phyloP scores from a whole-genome alignment of 2,113 vertebrate genomes.

The Nematolebias whitei region DNA sequence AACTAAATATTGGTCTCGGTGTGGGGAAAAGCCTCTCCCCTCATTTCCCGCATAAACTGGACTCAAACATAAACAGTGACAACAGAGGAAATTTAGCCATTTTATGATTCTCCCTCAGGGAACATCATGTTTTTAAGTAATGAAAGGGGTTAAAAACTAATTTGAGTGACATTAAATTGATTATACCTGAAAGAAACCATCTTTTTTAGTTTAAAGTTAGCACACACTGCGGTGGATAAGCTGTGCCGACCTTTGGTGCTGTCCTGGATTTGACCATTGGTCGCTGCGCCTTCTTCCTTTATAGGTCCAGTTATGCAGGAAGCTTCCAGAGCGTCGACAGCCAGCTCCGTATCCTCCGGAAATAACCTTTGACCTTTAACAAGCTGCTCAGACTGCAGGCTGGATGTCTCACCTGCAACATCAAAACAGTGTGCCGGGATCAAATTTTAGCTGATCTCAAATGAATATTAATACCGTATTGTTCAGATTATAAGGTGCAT shows the following conservation, averaged over 20 bases:
- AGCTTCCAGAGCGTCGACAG: conserved; percentile 35
- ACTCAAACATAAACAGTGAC: conserved; percentile 30
- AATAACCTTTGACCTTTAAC: conserved; percentile 5
- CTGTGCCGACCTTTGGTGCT: conserved; percentile 49
- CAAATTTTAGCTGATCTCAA: not conserved
- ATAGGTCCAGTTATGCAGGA: conserved; percentile 9
- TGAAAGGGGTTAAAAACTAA: conserved; percentile 7
- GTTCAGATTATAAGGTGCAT: no score
- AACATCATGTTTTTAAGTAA: conserved; percentile 20
- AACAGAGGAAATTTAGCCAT: no score
- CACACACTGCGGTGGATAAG: no score
- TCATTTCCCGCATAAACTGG: conserved; percentile 5
- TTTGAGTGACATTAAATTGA: not conserved
- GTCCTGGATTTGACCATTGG: conserved; percentile 21
- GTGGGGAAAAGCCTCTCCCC: conserved; percentile 22
- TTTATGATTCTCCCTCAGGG: conserved; percentile 26
- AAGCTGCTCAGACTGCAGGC: conserved; percentile 12
- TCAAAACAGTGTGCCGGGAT: conserved; percentile 5
- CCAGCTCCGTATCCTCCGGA: conserved; percentile 39
- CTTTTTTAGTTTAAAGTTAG: not conserved
- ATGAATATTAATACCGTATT: not conserved
- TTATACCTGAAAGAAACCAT: not conserved
- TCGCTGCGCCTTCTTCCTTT: not conserved
- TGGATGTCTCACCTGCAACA: conserved; percentile 34
- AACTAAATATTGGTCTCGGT: conserved; percentile 23